These are phyloP conservation scores for Drosophila nr. medialis DNA, from an alignment of 2,888 invertebrate genomes.

Conservation along the genomic window DNA sequence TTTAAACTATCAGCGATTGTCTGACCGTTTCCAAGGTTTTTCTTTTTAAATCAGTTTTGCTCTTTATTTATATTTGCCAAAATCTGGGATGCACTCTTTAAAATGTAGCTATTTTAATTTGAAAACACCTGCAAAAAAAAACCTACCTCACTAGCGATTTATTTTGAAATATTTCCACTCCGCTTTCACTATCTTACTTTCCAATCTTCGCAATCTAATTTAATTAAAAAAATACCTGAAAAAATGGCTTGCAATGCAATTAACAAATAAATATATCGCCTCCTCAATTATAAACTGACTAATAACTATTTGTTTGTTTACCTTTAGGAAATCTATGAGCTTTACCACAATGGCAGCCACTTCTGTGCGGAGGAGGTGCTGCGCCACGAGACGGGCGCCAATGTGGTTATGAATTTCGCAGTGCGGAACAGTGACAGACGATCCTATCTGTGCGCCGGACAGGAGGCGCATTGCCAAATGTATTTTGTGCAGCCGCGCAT, in stretches of 20 bases:
- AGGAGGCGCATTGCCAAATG: conserved; percentile 95
- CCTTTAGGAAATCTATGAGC: conserved; percentile 94
- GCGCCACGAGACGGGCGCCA: conserved; percentile 94
- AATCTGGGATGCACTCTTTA: neutral
- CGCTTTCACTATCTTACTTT: neutral
- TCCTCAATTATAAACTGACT: neutral
- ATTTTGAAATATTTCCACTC: neutral
- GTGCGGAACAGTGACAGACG: conserved; percentile 90
- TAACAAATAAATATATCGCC: rapidly evolving
- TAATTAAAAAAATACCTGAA: neutral
- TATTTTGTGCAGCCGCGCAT: conserved; percentile 89
- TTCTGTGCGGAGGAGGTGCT: conserved; percentile 95
- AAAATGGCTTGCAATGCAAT: neutral
- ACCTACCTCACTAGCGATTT: neutral
- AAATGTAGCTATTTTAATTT: neutral
- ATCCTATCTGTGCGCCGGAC: conserved; percentile 94
- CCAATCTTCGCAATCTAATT: no score
- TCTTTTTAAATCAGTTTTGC: neutral
- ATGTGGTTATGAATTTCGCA: conserved; percentile 96
- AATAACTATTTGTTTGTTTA: conserved; percentile 66
- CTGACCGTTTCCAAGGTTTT: neutral
- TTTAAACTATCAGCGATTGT: neutral
- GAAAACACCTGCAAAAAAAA: neutral
- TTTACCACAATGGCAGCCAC: conserved; percentile 92
- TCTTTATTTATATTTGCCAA: neutral